Percentiles rank a stretch among this genome's conserved stretches.
Evolutionary conservation across 2,888 invertebrate genomes (phyloP).

Genomic region (Ophion slaviceki): DNA sequence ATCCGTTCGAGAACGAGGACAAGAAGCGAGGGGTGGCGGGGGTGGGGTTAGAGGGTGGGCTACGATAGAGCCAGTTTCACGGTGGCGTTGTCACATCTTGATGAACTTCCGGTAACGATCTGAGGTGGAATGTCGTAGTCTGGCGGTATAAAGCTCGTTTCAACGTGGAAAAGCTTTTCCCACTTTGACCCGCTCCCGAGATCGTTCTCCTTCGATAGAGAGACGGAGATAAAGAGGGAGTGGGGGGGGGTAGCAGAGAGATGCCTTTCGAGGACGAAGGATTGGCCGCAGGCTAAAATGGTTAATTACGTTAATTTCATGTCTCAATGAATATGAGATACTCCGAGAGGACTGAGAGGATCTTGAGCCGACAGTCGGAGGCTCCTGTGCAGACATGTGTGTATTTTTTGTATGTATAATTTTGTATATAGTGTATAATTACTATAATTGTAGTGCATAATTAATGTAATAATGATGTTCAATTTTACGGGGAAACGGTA

Average conservation of each 20-base stretch:
- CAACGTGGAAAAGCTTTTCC: slow-evolving; percentile 55
- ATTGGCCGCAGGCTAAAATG: slow-evolving; percentile 46
- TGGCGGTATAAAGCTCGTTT: slow-evolving; percentile 60
- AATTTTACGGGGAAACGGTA: too few relatives aligned
- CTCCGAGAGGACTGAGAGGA: slow-evolving; percentile 8
- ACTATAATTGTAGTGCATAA: too few relatives aligned
- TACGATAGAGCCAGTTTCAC: slow-evolving; percentile 77
- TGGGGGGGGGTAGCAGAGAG: background rate
- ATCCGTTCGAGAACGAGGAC: slow-evolving; percentile 21
- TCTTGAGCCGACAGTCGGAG: background rate
- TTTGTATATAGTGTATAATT: too few relatives aligned
- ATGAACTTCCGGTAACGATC: slow-evolving; percentile 83
- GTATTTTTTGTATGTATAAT: too few relatives aligned
- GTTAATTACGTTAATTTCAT: slow-evolving; percentile 66
- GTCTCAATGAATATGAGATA: slow-evolving; percentile 58
- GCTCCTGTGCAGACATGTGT: background rate
- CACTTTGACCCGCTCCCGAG: slow-evolving; percentile 17
- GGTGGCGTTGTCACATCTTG: slow-evolving; percentile 84
- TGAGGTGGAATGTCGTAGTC: slow-evolving; percentile 75
- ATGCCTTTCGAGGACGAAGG: slow-evolving; percentile 36
- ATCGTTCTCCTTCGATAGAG: slow-evolving; percentile 18
- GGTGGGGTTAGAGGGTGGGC: slow-evolving; percentile 21
- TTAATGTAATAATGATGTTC: too few relatives aligned
- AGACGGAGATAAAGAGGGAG: slow-evolving; percentile 1
- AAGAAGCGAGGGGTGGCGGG: background rate